Conservation (phyloP, 2,888 invertebrate species). For the Acrobasis suavella region DNA sequence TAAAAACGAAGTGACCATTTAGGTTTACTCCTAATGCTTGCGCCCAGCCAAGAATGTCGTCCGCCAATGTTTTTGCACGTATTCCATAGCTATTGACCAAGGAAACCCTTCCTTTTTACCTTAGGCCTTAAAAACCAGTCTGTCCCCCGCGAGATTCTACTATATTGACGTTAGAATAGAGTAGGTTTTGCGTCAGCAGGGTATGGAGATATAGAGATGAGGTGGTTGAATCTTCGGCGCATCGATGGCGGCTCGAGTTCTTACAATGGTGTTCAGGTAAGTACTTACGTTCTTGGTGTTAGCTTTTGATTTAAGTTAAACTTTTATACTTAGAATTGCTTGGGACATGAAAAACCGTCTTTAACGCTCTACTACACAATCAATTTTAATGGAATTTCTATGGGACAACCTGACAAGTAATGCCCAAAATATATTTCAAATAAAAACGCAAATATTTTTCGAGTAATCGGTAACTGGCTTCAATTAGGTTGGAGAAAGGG, state of each 20-base stretch:
- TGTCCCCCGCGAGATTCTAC: conserved; percentile 20
- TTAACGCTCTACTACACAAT: no score
- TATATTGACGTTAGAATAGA: neutral
- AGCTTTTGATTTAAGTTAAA: conserved; percentile 37
- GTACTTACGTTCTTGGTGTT: conserved; percentile 31
- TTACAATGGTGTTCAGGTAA: conserved; percentile 44
- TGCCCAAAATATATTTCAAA: no score
- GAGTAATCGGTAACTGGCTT: no score
- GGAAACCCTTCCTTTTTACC: neutral
- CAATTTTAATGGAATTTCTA: no score
- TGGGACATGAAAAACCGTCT: neutral
- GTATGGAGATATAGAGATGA: conserved; percentile 1
- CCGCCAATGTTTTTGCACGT: conserved; percentile 72
- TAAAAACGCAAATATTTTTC: no score
- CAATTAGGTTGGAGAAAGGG: no score
- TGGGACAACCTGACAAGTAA: no score
- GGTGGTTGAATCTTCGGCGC: conserved; percentile 32
- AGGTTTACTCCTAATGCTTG: conserved; percentile 50
- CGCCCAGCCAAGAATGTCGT: conserved; percentile 65
- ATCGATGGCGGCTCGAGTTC: conserved; percentile 46
- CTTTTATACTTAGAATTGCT: neutral
- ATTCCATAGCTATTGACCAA: conserved; percentile 67
- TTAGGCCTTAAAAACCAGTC: conserved; percentile 29
- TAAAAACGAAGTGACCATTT: conserved; percentile 56
- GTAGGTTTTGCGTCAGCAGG: conserved; percentile 27